Percentiles rank a stretch among this genome's conserved stretches.
Evolutionary conservation across 2,888 invertebrate genomes (phyloP).

Genomic region (Ophonus ardosiacus): DNA sequence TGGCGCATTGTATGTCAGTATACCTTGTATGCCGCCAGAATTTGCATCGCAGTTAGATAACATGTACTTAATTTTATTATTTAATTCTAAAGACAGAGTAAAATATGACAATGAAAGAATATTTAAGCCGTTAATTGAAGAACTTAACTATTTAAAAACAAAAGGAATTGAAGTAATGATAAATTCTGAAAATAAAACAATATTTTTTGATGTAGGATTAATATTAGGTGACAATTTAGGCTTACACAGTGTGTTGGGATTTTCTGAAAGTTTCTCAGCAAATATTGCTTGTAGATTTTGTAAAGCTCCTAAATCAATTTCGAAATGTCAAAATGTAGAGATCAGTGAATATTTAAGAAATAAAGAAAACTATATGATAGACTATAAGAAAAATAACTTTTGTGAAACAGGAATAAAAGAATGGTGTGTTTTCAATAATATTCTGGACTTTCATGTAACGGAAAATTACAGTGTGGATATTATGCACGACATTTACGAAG

Average conservation of each 20-base stretch:
- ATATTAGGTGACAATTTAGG: slow-evolving; percentile 65
- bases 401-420: slow-evolving; percentile 52
- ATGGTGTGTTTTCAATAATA: slow-evolving; percentile 28
- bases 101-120: background rate
- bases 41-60: slow-evolving; percentile 61
- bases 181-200: slow-evolving; percentile 8
- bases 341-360: slow-evolving; percentile 13
- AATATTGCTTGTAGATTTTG: slow-evolving; percentile 64
- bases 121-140: background rate
- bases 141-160: no score
- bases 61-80: slow-evolving; percentile 60
- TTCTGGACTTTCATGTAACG: slow-evolving; percentile 60
- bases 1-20: slow-evolving; percentile 63
- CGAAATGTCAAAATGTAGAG: slow-evolving; percentile 13
- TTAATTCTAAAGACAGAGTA: slow-evolving; percentile 59
- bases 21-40: slow-evolving; percentile 58
- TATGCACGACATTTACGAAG: slow-evolving; percentile 65
- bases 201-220: slow-evolving; percentile 58
- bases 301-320: slow-evolving; percentile 57
- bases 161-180: background rate
- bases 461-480: slow-evolving; percentile 61
- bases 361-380: slow-evolving; percentile 54
- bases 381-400: slow-evolving; percentile 48
- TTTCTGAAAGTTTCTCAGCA: slow-evolving; percentile 60
- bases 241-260: slow-evolving; percentile 57